Evolutionary conservation across 1,140 invertebrate species (phyloP), one percentile per base, ranked within the genome.

Genomic region (Dolichoris vasculosae): DNA sequence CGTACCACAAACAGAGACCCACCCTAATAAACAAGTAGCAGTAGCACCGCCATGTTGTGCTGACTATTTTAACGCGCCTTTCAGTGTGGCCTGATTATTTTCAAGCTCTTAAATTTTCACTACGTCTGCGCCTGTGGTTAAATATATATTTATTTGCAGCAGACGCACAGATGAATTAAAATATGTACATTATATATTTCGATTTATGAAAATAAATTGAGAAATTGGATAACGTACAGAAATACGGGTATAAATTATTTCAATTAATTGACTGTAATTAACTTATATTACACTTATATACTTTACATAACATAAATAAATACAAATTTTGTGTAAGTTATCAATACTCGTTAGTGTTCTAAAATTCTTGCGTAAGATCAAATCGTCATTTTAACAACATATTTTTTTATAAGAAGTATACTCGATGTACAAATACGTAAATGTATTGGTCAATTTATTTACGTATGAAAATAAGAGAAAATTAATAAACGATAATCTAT

Each of bases 31-130:
- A 67, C 79, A 76, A 59, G 59, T 40, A 59, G 23, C 4, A 59
- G 3, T 13, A 59, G 55, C 23, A 26, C 55, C 9, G 23, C 55
- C 55, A 59, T 59, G 13, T 3, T 59, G 23, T 59, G 48, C 55
- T 26, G 69, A 46, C 82, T 83, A 83, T 77, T 83, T 83, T 83
- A 83, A 83, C 71, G 48, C 35, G 20, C 55, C 9, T 20, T 32
- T 77, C 35, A 8, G 1, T 64, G 3, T 64, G 77, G 51, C 77
- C 77, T 59, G 77, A 67, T 40, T 79, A 38, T 63, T 11, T 63
- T 63, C 6, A 9, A 9, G 35, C 8, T 20, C 26, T n/a, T 43
- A 73, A 73, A 43, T 43, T 43, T 73, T 73, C 38, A 6, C 43
- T 26, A n/a, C n/a, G 30, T 32, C 15, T 32, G 30, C 4, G 30